Evolutionary conservation across 1,140 invertebrate species (phyloP), one percentile per base, ranked within the genome.

Genomic region (Cyclina sinensis): DNA sequence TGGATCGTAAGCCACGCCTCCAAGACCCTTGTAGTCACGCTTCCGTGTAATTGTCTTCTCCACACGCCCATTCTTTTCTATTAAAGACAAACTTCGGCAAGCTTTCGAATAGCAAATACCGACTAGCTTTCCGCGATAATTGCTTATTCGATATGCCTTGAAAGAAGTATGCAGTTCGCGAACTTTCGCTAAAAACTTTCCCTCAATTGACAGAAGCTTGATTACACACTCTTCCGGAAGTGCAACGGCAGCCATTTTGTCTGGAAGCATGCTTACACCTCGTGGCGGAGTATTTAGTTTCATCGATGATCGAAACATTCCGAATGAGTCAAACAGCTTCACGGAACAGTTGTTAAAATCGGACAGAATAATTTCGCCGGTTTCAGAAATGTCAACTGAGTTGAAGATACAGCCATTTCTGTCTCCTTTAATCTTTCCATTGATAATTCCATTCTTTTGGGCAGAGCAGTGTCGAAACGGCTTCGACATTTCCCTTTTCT

Each of bases 371-470:
- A 88, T 62, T 32, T 88, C 86, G 7, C 86, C 86, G 0, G 46
- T 46, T 27, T 88, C 86, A 21, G 59, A 51, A 1, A 88, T 88
- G 65, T 88, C 86, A 18, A 88, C 80, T 5, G 86, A 82, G 27
- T 88, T 88, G 48, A 88, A 76, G 79, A 88, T 88, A 48, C 86
- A 82, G 32, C 80, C 80, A 62, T 88, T 83, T 11, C 80, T 48
- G 30, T 88, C 86, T 32, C 86, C 86, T 35, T 74, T 82, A 14
- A 88, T 76, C 48, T 88, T 88, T 9, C 79, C 86, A 30, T 88
- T 88, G 0, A 88, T 24, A 27, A 88, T 82, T 21, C 86, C 86
- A 51, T 59, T 83, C 39, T 88, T 88, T 78, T 88, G 79, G 1
- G 86, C 79, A 21, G 86, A 88, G 37, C 86, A 82, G 43, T 76